Conservation (phyloP, 2,797 vertebrate genomes). For the Chaetodon trifasciatus region DNA sequence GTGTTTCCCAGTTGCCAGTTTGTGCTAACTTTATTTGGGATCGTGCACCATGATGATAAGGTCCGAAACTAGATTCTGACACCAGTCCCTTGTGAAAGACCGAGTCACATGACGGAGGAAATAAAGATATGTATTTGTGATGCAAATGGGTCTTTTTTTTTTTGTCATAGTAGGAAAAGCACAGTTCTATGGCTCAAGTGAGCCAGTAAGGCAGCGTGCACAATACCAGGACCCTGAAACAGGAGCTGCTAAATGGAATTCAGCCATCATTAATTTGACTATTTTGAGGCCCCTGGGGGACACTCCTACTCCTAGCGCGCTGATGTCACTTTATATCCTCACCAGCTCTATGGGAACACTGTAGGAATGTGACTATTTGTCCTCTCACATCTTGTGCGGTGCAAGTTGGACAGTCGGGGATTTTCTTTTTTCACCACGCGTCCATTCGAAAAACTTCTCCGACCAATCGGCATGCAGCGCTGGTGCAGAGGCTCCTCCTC, state of each 20-base stretch:
- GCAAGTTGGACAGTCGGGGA: constrained; percentile 34
- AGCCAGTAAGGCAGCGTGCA: background rate
- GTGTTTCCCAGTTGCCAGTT: background rate
- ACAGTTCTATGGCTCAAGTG: too few species aligned
- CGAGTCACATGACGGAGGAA: background rate
- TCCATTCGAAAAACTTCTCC: constrained; percentile 84
- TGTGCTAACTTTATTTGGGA: background rate
- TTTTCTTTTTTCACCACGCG: constrained; percentile 30
- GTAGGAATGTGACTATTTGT: constrained; percentile 31
- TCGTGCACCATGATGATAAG: background rate
- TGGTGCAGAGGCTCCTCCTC: constrained; percentile 74
- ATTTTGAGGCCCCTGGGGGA: background rate
- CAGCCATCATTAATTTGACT: background rate
- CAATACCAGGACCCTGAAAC: background rate
- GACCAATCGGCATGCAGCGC: constrained; percentile 75
- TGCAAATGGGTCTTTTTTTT: too few species aligned
- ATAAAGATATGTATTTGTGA: background rate
- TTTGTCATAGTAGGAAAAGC: too few species aligned
- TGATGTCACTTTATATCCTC: constrained; percentile 1
- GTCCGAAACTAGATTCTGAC: background rate
- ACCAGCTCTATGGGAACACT: constrained; percentile 8
- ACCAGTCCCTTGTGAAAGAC: background rate
- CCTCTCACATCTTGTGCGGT: constrained; percentile 7
- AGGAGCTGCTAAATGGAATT: background rate
- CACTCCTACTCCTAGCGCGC: background rate